Evolutionary conservation across 2,797 vertebrate genomes (phyloP).

Genomic region (Cygnus olor): DNA sequence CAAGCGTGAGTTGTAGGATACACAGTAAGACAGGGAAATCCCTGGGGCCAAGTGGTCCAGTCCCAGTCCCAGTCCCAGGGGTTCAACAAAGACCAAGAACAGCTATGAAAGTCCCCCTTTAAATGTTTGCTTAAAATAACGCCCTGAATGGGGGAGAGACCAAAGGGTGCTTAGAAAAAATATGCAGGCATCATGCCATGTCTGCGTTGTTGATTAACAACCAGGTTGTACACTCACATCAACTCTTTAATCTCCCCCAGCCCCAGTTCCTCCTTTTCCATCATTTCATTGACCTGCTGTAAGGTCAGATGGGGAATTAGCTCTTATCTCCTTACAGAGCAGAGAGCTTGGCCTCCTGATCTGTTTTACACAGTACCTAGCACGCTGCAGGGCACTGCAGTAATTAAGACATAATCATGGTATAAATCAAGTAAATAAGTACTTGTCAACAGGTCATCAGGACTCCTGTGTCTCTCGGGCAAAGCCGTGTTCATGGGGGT

Average conservation of each 20-base stretch:
- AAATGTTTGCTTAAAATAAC: neutral
- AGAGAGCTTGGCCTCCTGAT: neutral
- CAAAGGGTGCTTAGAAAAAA: neutral
- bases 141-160: neutral
- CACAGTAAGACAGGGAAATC: neutral
- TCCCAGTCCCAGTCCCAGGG: neutral
- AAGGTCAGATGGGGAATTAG: neutral
- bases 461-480: neutral
- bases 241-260: neutral
- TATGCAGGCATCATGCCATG: fast-evolving
- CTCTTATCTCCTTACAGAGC: neutral
- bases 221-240: neutral
- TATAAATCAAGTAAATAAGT: constrained; percentile 46
- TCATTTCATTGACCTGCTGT: neutral
- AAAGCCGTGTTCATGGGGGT: neutral
- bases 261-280: neutral
- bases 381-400: neutral
- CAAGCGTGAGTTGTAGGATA: fast-evolving
- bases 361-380: neutral
- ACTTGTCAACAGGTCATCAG: neutral
- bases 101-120: fast-evolving
- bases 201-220: neutral
- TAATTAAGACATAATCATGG: constrained; percentile 46
- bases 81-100: neutral
- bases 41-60: neutral